These are phyloP conservation scores for Phorcus lineatus DNA, from an alignment of 2,888 invertebrate species.

Conservation along the genomic window DNA sequence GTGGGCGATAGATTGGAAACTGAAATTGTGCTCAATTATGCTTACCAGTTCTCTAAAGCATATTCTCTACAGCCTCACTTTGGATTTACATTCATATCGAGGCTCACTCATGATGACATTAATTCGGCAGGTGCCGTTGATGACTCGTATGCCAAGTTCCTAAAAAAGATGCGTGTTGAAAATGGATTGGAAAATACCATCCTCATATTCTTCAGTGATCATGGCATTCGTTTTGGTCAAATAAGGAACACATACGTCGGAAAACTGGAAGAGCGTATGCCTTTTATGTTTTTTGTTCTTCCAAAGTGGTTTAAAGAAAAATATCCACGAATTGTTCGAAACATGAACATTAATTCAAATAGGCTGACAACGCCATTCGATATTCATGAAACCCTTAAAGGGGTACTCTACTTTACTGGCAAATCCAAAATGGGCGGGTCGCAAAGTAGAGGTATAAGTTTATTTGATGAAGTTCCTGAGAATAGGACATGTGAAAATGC, in stretches of 20 bases:
- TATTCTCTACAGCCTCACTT: slow-evolving; percentile 81
- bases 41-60: slow-evolving; percentile 78
- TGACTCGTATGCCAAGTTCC: slow-evolving; percentile 79
- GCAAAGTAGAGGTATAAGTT: slow-evolving; percentile 74
- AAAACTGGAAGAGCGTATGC: slow-evolving; percentile 88
- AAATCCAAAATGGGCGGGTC: slow-evolving; percentile 76
- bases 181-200: slow-evolving; percentile 51
- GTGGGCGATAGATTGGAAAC: slow-evolving; percentile 83
- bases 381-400: slow-evolving; percentile 85
- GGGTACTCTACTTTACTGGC: slow-evolving; percentile 77
- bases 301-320: slow-evolving; percentile 84
- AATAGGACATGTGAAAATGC: slow-evolving; percentile 87
- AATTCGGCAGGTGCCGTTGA: slow-evolving; percentile 87
- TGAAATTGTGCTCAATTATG: slow-evolving; percentile 84
- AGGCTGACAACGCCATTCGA: slow-evolving; percentile 88
- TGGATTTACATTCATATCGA: slow-evolving; percentile 89
- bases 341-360: slow-evolving; percentile 81
- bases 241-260: slow-evolving; percentile 87
- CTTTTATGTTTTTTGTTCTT: slow-evolving; percentile 84
- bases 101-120: slow-evolving; percentile 88
- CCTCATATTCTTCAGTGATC: slow-evolving; percentile 83
- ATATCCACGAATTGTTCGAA: slow-evolving; percentile 81
- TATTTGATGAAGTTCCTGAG: slow-evolving; percentile 84
- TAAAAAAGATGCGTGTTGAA: slow-evolving; percentile 76
- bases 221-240: slow-evolving; percentile 90